Base-by-base conservation (phyloP, 2,888 invertebrate species). In the Auanema sp. region DNA sequence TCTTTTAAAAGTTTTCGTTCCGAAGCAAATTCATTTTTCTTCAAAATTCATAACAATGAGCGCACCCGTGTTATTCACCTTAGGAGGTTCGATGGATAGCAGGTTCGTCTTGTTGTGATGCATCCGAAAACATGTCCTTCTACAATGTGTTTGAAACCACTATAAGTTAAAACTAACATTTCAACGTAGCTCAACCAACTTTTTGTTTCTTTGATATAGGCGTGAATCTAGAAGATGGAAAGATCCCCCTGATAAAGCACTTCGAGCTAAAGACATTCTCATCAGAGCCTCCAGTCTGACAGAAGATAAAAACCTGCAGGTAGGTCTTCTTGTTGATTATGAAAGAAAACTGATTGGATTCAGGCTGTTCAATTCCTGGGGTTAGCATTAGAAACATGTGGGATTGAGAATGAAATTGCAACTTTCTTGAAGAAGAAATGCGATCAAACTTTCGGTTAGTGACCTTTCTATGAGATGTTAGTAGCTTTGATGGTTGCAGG, bases 351-450 rank as follows among this genome's bases (percentile, higher is more conserved):
- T 5, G 23, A n/a, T 10, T 47, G 6, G 43, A 2, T 60, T 5
- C 60, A 61, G 65, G 58, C 68, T 2, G 62, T 66, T 24, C 65
- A 63, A 47, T 53, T 65, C 47, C 54, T 73, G 6, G 68, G 66
- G 42, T 65, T 70, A 18, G 73, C 70, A 0, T 21, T 73, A 10
- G 63, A 65, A 33, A 55, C 67, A 10, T 70, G 73, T 54, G 71
- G 71, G 12, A 73, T 73, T 44, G 73, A 73, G 49, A 73, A 73
- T 52, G 70, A 73, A 43, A 73, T 73, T 25, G 73, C 73, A 2
- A 71, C 68, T 44, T 72, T 62, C 57, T 57, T 70, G 54, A 72
- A 72, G 58, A 62, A 55, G 47, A 70, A 70, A 59, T 72, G 68
- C 47, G 70, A 72, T 59, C 47, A 56, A 0, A 55, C 58, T 25